phyloP scores from a whole-genome alignment of 2,113 vertebrate genomes.

The Todiramphus chloris region DNA sequence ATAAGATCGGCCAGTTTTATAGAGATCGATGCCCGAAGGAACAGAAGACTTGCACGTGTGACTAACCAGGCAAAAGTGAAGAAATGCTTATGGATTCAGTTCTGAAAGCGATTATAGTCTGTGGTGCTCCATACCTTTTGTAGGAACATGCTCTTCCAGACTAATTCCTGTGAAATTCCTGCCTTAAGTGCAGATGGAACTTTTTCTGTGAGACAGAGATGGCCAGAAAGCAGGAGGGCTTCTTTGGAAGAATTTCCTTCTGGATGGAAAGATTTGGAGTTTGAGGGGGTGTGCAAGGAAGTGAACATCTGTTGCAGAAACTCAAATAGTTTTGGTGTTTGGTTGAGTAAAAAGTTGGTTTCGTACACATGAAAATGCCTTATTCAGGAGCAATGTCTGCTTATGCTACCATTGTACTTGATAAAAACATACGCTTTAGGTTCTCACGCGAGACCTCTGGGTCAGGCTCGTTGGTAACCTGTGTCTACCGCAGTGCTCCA shows the following conservation, averaged over 20 bases:
- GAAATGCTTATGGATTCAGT: neutral
- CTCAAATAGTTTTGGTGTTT: neutral
- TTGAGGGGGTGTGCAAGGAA: neutral
- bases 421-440: neutral
- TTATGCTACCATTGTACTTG: neutral
- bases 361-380: neutral
- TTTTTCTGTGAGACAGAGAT: neutral
- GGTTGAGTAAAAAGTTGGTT: neutral
- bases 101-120: neutral
- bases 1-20: neutral
- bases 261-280: neutral
- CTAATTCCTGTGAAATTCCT: neutral
- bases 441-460: neutral
- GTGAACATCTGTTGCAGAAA: neutral
- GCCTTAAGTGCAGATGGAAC: neutral
- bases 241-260: neutral
- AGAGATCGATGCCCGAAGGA: neutral
- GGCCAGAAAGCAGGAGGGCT: neutral
- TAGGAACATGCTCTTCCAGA: neutral
- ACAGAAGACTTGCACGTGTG: neutral
- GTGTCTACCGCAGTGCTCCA: no score
- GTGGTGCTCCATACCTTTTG: neutral
- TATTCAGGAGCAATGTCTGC: neutral
- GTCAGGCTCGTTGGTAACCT: neutral
- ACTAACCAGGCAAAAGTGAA: neutral